Base-by-base conservation (phyloP, 2,113 vertebrate species). In the Oophaga pumilio region DNA sequence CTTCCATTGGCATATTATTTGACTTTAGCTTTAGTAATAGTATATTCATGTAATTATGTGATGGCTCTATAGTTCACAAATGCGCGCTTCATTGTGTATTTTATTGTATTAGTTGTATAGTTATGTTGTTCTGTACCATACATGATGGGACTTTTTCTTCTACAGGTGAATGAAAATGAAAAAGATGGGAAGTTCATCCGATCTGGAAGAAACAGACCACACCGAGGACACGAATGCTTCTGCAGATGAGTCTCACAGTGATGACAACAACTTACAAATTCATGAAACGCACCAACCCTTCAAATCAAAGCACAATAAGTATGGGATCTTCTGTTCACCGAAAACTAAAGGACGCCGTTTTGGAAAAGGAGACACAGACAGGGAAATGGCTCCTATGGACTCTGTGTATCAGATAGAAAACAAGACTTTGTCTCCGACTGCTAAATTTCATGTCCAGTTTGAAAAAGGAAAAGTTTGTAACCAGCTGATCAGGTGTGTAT, bases 401-500 rank as follows among this genome's bases (percentile, higher is more conserved):
- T 96, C 96, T 4, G 92, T 96, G 49, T 96, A 94, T 24, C 94
- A 95, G 86, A 95, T 97, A 91, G 95, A 96, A 33, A 90, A 95
- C 66, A 92, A 93, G 77, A 0, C 69, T 0, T 74, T 85, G 20
- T 90, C 89, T 69, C 92, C 93, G 50, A 76, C 93, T 90, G 90
- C 97, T 85, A 96, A 93, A 89, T 92, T 97, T 82, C 95, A 97
- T 57, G 90, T 94, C 79, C 92, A 91, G 20, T 90, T 95, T 92
- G 92, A 94, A 81, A 95, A 90, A 93, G 94, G 93, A 89, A 94
- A 89, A 20, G 90, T 92, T 49, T 82, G 93, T 88, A 93, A 91
- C 89, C 83, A 91, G 80, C 90, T 89, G 71, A 56, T 26, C 50
- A 57, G 89, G 89, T 91, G 87, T 89, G 85, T 59, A 56, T 18